Conservation (phyloP, 2,888 invertebrate species). For the Phortica okadai region DNA sequence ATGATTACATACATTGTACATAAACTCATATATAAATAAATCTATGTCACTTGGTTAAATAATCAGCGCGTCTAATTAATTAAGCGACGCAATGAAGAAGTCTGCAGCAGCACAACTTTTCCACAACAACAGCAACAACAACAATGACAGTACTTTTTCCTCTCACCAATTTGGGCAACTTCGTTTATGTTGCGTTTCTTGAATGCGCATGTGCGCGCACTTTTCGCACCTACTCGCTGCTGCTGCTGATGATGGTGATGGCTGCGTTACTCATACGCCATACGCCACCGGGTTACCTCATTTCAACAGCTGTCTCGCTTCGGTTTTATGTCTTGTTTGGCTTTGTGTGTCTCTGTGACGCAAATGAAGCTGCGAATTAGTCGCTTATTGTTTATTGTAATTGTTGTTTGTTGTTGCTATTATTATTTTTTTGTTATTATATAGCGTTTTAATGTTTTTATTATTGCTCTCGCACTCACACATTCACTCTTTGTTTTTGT, state of each 20-base stretch:
- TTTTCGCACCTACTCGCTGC: background rate
- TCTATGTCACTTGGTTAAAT: constrained; percentile 68
- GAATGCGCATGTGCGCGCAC: constrained; percentile 12
- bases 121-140: constrained; percentile 54
- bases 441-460: background rate
- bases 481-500: constrained; percentile 33
- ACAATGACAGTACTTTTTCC: constrained; percentile 55
- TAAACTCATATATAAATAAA: constrained; percentile 23
- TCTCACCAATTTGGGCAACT: constrained; percentile 42
- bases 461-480: background rate
- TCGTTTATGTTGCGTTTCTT: constrained; percentile 34
- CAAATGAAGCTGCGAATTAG: constrained; percentile 62
- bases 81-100: constrained; percentile 33
- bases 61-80: constrained; percentile 57
- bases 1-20: background rate
- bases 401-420: constrained; percentile 49
- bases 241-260: background rate
- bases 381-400: constrained; percentile 65
- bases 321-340: constrained; percentile 8
- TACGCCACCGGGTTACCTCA: constrained; percentile 35
- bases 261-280: constrained; percentile 47
- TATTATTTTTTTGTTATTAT: constrained; percentile 14
- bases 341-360: constrained; percentile 33
- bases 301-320: constrained; percentile 29
- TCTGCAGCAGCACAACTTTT: background rate